Percentiles rank a stretch among this genome's conserved stretches.
These are phyloP conservation scores for Dexiosoma caninum DNA, from an alignment of 2,888 invertebrate genomes.

Conservation along the genomic window DNA sequence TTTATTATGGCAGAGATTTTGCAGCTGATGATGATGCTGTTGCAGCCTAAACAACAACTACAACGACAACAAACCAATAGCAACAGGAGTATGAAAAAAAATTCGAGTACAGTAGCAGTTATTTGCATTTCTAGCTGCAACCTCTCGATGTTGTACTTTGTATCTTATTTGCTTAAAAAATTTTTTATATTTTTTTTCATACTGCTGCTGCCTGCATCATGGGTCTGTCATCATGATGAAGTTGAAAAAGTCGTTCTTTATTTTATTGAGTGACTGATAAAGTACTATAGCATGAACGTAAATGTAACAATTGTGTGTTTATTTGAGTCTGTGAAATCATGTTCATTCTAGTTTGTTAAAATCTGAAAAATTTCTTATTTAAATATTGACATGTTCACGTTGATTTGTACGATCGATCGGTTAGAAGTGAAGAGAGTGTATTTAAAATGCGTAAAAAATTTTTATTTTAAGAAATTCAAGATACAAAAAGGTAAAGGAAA, in stretches of 20 bases:
- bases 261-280: conserved; percentile 52
- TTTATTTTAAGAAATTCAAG: conserved; percentile 13
- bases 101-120: conserved; percentile 49
- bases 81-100: neutral
- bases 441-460: conserved; percentile 14
- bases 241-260: conserved; percentile 37
- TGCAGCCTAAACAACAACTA: neutral
- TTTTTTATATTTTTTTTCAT: neutral
- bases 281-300: conserved; percentile 24
- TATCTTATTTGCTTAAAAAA: conserved; percentile 15
- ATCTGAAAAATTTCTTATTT: conserved; percentile 75
- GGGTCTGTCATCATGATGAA: neutral
- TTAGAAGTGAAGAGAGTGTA: conserved; percentile 1
- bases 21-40: conserved; percentile 2
- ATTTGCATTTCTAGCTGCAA: conserved; percentile 51
- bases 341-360: conserved; percentile 66
- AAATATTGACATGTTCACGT: conserved; percentile 72
- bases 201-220: conserved; percentile 1
- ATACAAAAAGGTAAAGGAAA: neutral
- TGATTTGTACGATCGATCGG: conserved; percentile 47
- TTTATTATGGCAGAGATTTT: conserved; percentile 9
- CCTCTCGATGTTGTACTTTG: neutral
- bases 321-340: conserved; percentile 4
- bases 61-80: neutral
- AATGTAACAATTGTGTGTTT: conserved; percentile 24